A percentile compares a stretch with the other conserved stretches of the same genome.
Evolutionary conservation across 2,113 vertebrate genomes (phyloP).

Genomic region (Sterrhoptilus dennistouni): DNA sequence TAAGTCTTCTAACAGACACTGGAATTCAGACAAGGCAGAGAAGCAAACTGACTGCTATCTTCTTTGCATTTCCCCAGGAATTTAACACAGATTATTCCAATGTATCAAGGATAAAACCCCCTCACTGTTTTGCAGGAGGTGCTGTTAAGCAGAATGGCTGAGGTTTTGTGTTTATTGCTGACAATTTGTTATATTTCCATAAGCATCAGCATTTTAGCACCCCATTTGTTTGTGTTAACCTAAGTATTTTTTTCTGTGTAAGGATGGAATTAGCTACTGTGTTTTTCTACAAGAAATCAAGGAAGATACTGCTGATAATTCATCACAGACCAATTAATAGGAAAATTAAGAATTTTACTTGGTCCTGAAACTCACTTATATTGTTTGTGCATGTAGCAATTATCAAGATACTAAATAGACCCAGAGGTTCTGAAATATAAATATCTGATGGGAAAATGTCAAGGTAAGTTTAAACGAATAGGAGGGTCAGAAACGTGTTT

Average conservation of each 20-base stretch:
- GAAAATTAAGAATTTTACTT: neutral
- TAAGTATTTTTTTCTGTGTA: neutral
- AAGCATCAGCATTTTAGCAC: neutral
- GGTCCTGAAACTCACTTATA: neutral
- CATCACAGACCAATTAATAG: neutral
- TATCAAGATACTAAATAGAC: neutral
- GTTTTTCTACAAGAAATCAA: neutral
- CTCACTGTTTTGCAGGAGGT: neutral
- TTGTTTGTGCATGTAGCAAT: neutral
- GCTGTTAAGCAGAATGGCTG: neutral
- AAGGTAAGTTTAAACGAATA: constrained; percentile 23
- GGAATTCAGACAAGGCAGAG: constrained; percentile 17
- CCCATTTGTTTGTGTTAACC: neutral
- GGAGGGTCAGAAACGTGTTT: neutral
- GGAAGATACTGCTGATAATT: neutral
- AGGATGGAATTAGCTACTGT: neutral
- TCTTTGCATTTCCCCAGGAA: neutral
- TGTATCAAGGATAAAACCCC: neutral
- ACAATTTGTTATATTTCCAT: neutral
- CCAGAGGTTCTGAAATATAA: neutral
- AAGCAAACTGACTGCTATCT: neutral
- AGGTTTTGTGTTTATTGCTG: constrained; percentile 16
- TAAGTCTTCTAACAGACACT: neutral
- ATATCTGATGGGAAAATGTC: neutral
- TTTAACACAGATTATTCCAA: neutral